These are phyloP conservation scores for Agrochola macilenta DNA, from an alignment of 2,888 invertebrate species.

Conservation along the genomic window DNA sequence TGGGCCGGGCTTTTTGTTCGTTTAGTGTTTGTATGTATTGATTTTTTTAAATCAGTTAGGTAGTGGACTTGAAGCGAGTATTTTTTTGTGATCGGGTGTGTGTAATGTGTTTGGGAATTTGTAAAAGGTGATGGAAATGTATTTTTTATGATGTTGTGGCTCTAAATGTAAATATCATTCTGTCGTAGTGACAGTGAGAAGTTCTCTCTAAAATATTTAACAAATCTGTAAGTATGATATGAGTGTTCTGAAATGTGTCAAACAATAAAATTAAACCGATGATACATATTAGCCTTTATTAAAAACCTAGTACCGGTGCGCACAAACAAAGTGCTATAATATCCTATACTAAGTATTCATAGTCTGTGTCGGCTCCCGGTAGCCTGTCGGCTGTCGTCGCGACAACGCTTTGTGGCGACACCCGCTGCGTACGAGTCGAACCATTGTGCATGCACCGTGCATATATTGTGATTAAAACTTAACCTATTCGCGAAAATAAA, in stretches of 20 bases:
- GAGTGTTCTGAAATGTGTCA: background rate
- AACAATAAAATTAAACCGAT: constrained; percentile 22
- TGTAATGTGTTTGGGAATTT: constrained; percentile 1
- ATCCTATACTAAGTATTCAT: constrained; percentile 55
- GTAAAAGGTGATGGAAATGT: background rate
- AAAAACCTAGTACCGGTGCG: constrained; percentile 43
- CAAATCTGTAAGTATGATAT: background rate
- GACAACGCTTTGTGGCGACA: constrained; percentile 80
- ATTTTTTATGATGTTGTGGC: too few relatives aligned
- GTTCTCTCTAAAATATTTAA: too few relatives aligned
- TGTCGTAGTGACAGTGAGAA: too few relatives aligned
- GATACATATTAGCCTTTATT: constrained; percentile 34
- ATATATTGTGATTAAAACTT: constrained; percentile 60
- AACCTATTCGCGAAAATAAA: constrained; percentile 47
- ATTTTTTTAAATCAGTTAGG: constrained; percentile 41
- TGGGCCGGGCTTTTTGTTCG: constrained; percentile 51
- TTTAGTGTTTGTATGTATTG: constrained; percentile 32
- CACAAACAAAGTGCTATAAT: constrained; percentile 53
- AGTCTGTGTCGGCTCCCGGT: constrained; percentile 64
- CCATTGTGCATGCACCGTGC: constrained; percentile 60
- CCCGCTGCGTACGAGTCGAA: constrained; percentile 63
- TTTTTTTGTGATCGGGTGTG: background rate
- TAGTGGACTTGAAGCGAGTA: background rate
- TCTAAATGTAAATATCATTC: too few relatives aligned
- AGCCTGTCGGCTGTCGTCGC: constrained; percentile 72